Conservation (phyloP, 2,888 invertebrate species). For the Meteorus cinctellus region DNA sequence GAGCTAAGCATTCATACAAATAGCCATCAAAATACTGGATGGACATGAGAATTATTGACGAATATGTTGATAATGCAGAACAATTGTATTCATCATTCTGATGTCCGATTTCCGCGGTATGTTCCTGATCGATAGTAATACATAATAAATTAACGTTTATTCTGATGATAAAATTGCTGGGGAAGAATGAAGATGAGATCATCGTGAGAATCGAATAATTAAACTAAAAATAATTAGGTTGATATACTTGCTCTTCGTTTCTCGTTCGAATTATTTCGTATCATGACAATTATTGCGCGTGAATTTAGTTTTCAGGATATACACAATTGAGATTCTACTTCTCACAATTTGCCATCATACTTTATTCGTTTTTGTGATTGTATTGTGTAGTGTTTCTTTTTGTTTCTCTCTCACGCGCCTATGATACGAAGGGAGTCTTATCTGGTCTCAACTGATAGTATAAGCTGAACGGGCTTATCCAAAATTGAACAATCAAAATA, state of each 20-base stretch:
- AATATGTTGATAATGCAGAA: background rate
- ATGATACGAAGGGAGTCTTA: too few species aligned
- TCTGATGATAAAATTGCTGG: background rate
- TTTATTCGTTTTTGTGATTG: background rate
- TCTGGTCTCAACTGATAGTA: background rate
- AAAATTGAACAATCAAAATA: background rate
- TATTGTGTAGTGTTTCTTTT: background rate
- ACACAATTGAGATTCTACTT: background rate
- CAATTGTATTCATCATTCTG: background rate
- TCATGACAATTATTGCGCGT: background rate
- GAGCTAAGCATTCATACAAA: constrained; percentile 12
- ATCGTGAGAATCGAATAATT: background rate
- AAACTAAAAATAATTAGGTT: background rate
- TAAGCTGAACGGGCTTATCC: background rate
- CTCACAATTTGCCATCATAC: background rate
- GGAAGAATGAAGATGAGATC: background rate
- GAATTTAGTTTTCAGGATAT: background rate
- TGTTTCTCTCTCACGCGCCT: background rate
- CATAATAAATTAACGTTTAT: background rate
- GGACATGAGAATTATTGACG: constrained; percentile 1
- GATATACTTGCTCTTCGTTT: background rate
- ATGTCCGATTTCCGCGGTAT: background rate
- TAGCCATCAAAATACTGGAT: constrained; percentile 6
- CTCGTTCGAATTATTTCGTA: background rate
- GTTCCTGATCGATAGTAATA: background rate